A percentile compares a stretch with the other conserved stretches of the same genome.
Evolutionary conservation across 2,888 invertebrate species (phyloP).

Genomic region (Aricia artaxerxes): DNA sequence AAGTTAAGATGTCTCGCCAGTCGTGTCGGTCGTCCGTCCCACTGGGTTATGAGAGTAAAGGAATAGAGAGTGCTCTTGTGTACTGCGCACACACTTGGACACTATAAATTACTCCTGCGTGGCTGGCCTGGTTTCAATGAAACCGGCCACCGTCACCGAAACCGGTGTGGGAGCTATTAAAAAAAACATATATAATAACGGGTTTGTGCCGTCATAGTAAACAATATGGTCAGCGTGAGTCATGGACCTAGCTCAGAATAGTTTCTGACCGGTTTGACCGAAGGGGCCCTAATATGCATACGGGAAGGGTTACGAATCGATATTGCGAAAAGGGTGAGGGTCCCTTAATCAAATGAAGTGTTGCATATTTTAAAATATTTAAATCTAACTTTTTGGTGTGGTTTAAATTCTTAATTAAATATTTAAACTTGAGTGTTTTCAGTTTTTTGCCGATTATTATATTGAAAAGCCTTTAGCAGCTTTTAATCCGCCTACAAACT

Average conservation of each 20-base stretch:
- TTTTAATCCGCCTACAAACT: no score
- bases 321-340: conserved; percentile 40
- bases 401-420: background rate
- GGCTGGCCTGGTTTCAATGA: no score
- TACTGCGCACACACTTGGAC: no score
- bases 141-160: no score
- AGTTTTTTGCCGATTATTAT: background rate
- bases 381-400: background rate
- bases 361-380: conserved; percentile 18
- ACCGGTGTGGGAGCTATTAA: no score
- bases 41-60: no score
- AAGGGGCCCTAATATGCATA: conserved; percentile 30
- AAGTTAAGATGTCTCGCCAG: no score
- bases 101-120: no score
- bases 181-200: conserved; percentile 6
- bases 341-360: conserved; percentile 36
- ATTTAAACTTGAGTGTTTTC: background rate
- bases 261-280: conserved; percentile 39
- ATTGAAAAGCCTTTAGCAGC: no score
- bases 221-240: conserved; percentile 33
- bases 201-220: conserved; percentile 19
- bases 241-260: conserved; percentile 38
- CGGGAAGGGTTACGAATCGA: conserved; percentile 46
- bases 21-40: no score
- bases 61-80: no score